These are phyloP conservation scores for Fragariocoptes setiger DNA, from an alignment of 1,140 invertebrate genomes.

Conservation along the genomic window DNA sequence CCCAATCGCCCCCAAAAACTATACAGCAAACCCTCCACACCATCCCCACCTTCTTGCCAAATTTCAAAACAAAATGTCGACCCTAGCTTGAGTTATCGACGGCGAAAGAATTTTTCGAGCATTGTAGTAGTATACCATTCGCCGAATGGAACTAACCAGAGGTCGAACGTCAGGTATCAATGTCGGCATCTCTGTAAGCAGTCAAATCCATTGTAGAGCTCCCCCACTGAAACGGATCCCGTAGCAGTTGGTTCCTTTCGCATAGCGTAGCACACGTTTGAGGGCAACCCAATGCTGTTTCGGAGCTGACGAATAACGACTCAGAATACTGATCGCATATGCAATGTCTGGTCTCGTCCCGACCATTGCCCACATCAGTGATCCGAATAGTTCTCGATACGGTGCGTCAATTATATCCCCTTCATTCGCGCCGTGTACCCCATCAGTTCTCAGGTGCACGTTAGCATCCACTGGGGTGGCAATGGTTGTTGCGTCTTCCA, in stretches of 20 bases:
- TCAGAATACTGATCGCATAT: constrained; percentile 8
- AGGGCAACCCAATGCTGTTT: constrained; percentile 10
- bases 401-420: constrained; percentile 4
- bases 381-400: constrained; percentile 8
- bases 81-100: no score
- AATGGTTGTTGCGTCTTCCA: no score
- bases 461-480: background rate
- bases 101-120: no score
- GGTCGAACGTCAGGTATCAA: no score
- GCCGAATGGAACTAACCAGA: no score
- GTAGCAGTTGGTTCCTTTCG: constrained; percentile 11
- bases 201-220: background rate
- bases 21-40: no score
- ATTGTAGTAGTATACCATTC: no score
- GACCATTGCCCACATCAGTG: constrained; percentile 6
- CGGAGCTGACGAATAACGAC: constrained; percentile 9
- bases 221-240: constrained; percentile 10
- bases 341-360: constrained; percentile 11
- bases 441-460: no score
- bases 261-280: constrained; percentile 13
- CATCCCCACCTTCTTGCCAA: no score
- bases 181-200: background rate
- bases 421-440: no score
- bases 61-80: no score
- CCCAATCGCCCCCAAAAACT: no score